Evolutionary conservation across 2,797 vertebrate species (phyloP), one percentile per base, ranked within the genome.

Genomic region (Alcedo atthis): DNA sequence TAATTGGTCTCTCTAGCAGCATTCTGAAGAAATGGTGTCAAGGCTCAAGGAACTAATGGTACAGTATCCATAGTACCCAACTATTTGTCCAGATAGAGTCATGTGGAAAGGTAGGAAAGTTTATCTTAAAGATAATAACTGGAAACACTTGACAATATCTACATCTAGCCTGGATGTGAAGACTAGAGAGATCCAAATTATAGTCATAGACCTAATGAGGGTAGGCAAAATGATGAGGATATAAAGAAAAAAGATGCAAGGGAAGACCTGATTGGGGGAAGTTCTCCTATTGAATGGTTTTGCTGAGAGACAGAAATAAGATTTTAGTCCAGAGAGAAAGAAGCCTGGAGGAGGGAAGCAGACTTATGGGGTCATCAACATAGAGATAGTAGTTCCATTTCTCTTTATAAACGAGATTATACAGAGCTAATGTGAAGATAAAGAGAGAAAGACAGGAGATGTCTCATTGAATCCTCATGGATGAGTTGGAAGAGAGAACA

Each of bases 341-440:
- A 83, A 68, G 54, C 53, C 53, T 67, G 58, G 37, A 62, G 15
- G 40, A 68, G 8, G 26, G 37, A 73, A 45, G 19, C 10, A 68
- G 33, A 51, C 4, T 71, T 75, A 62, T 2, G 7, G 8, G 20
- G 22, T 78, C 59, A 68, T 67, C 58, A 81, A 30, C 35, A 83
- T 5, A 73, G 51, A 88, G 30, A 59, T 4, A 76, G 35, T 30
- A 67, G 14, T 69, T 76, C 21, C 49, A 87, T 92, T 55, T 63
- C 51, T 59, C 59, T 53, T 85, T 69, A 51, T 11, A 85, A 93
- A 79, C 87, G 63, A 85, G 77, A 87, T 91, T 76, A 76, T 71
- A 76, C 15, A 76, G 40, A 73, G 40, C 15, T 91, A 78, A 75
- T 73, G 32, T 15, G 51, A 51, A 74, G 81, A 70, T 68, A 90